These are phyloP conservation scores for Acropora yongei DNA, from an alignment of 64 coral and sea anemone species.

Conservation along the genomic window DNA sequence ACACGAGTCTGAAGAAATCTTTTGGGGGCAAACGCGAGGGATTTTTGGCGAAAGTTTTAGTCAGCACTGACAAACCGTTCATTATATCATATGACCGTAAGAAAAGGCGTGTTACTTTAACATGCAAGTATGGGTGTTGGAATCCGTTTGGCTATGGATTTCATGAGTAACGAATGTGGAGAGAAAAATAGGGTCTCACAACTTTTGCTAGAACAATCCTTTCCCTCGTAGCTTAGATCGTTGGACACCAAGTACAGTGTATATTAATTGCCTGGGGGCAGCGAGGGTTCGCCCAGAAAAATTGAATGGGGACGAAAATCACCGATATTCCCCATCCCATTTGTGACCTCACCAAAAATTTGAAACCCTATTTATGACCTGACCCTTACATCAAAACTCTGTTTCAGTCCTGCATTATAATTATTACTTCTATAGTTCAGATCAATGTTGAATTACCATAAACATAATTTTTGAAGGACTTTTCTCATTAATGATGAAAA, in stretches of 20 bases:
- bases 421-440: background rate
- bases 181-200: background rate
- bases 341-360: too few relatives aligned
- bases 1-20: conserved; percentile 47
- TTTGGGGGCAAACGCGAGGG: conserved; percentile 41
- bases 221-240: conserved; percentile 2
- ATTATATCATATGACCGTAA: conserved; percentile 42
- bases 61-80: conserved; percentile 3
- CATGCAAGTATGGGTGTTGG: background rate
- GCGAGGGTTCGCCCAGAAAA: too few relatives aligned
- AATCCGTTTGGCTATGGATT: conserved; percentile 23
- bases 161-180: conserved; percentile 34
- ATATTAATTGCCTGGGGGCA: too few relatives aligned
- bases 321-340: too few relatives aligned
- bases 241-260: background rate
- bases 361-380: background rate
- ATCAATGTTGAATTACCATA: too few relatives aligned
- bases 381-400: too few relatives aligned
- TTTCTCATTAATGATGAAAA: too few relatives aligned
- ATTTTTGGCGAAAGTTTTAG: conserved; percentile 9
- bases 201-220: conserved; percentile 30
- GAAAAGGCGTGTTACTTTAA: conserved; percentile 24
- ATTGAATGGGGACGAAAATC: too few relatives aligned
- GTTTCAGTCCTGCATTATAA: background rate
- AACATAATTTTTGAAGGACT: too few relatives aligned